Base-by-base conservation (phyloP, 2,797 vertebrate species). In the Nyctibius grandis region DNA sequence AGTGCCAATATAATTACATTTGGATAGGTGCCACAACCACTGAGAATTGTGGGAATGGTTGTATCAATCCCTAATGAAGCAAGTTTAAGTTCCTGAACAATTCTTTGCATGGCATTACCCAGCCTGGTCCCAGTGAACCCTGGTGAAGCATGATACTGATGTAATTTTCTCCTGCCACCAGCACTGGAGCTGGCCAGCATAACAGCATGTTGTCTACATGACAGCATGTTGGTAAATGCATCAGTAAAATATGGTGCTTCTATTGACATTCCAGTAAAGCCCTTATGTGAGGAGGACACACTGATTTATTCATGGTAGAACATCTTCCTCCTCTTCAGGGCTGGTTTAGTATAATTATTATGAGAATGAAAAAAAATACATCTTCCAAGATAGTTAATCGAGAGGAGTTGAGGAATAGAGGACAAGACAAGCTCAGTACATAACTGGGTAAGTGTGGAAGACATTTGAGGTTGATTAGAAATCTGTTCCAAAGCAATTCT, bases 1-100 rank as follows among this genome's bases (percentile, higher is more conserved):
- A 70, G 26, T 48, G 28, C 13, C 51, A 65, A 21, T 19, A n/a
- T 5, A 70, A 50, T 19, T 16, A 23, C 25, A 33, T 65, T 70
- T 81, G 44, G 6, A 36, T 5, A 44, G 14, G 3, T 70, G 25
- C 22, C 60, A 61, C 0, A 0, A 25, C 9, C 44, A 40, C 65
- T 63, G 11, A 54, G 44, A 63, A 15, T 38, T 3, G 9, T 72
- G 21, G 22, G 23, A 81, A 48, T 61, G 23, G 5, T 42, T 54
- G 3, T 38, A 31, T 51, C 36, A n/a, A 25, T 72, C 42, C 23
- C 25, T 44, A 44, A 34, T 12, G 21, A 85, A 91, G 20, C 9
- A 40, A n/a, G 4, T 20, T 54, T 2, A 61, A 50, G 17, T 50
- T 85, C 29, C 21, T 28, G 61, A 75, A 75, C 2, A 81, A 56